Percentiles rank a stretch among this genome's conserved stretches.
phyloP scores from a whole-genome alignment of 1,140 invertebrate genomes.

The Cotesia vestalis region DNA sequence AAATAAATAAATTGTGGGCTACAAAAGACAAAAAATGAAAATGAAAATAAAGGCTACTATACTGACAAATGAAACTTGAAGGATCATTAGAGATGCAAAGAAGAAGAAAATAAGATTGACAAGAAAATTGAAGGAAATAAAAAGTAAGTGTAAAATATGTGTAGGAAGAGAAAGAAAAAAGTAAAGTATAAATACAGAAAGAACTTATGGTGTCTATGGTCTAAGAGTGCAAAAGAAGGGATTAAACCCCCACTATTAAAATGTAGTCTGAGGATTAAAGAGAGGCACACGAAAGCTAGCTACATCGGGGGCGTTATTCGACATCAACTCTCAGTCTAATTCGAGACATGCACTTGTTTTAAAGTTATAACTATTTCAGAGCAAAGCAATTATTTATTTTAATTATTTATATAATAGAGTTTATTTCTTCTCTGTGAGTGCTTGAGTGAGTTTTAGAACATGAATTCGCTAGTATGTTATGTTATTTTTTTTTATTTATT shows the following conservation, averaged over 20 bases:
- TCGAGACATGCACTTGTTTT: slow-evolving; percentile 50
- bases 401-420: no score
- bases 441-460: no score
- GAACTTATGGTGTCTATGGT: slow-evolving; percentile 11
- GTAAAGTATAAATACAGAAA: not conserved
- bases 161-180: not conserved
- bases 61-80: no score
- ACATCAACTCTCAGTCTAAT: slow-evolving; percentile 60
- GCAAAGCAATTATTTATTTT: not conserved
- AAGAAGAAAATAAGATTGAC: not conserved
- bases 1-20: no score
- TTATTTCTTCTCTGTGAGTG: no score
- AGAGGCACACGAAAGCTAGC: slow-evolving; percentile 56
- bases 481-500: no score
- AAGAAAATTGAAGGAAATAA: not conserved
- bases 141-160: not conserved
- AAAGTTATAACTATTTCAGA: slow-evolving; percentile 16
- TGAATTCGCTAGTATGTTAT: no score
- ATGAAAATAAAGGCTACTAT: no score
- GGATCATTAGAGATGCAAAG: not conserved
- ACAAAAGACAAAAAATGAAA: not conserved
- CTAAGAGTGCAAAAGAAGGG: slow-evolving; percentile 59
- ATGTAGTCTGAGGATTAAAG: slow-evolving; percentile 39
- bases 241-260: slow-evolving; percentile 63
- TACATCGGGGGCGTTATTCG: slow-evolving; percentile 61